Evolutionary conservation across 1,140 invertebrate genomes (phyloP).

Genomic region (Periplaneta americana): DNA sequence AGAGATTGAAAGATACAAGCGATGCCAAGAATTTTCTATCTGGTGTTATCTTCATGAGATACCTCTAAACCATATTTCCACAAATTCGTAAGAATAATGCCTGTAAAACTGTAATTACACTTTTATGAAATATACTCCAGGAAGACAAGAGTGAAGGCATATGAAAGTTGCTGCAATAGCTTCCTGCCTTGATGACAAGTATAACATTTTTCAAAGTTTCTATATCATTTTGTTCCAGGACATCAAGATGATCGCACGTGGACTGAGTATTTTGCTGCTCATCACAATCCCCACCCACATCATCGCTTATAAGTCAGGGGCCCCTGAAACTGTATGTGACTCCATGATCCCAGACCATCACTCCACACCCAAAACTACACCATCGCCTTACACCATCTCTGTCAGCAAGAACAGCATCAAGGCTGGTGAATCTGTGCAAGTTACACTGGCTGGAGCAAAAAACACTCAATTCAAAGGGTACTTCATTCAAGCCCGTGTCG

Average conservation of each 20-base stretch:
- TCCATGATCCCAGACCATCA: not conserved
- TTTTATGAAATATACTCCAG: no score
- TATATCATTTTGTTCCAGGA: not conserved
- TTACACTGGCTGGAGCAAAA: not conserved
- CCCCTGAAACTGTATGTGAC: not conserved
- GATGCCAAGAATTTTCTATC: no score
- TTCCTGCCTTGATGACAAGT: no score
- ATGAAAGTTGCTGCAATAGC: no score
- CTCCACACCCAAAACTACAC: not conserved
- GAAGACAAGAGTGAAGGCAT: no score
- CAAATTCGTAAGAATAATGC: no score
- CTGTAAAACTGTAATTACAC: no score
- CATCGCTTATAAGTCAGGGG: not conserved
- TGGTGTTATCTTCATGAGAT: no score
- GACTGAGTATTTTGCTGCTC: not conserved
- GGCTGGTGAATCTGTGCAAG: not conserved
- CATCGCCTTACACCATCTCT: not conserved
- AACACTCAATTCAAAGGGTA: not conserved
- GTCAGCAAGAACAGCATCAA: not conserved
- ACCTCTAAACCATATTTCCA: no score
- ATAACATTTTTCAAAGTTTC: no score
- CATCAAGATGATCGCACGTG: not conserved
- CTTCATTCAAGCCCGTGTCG: conserved; percentile 2
- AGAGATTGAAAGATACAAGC: no score
- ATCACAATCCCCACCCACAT: not conserved